phyloP scores from a whole-genome alignment of 2,113 vertebrate species.

The Sebastes fasciatus region DNA sequence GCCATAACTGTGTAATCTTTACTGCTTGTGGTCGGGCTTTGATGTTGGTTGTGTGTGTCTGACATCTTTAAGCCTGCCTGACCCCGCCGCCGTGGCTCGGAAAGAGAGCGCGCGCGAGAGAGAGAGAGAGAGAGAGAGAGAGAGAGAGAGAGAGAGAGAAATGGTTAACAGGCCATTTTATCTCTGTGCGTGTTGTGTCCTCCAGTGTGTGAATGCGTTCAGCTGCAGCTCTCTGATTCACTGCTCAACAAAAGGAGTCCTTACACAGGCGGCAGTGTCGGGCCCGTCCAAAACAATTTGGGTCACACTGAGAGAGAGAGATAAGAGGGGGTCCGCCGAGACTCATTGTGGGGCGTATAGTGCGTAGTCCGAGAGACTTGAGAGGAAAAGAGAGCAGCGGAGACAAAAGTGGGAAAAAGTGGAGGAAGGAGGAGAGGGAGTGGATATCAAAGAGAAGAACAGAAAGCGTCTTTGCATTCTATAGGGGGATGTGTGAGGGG shows the following conservation, averaged over 20 bases:
- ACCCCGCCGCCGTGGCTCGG: constrained; percentile 4
- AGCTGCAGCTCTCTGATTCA: constrained; percentile 45
- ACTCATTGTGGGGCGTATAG: constrained; percentile 10
- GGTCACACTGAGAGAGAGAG: constrained; percentile 31
- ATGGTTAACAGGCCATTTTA: constrained; percentile 22
- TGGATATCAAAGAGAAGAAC: constrained; percentile 45
- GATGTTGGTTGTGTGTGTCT: constrained; percentile 31
- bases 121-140: constrained; percentile 7
- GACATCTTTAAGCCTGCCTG: constrained; percentile 34
- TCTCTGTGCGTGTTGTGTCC: constrained; percentile 14
- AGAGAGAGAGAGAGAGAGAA: constrained; percentile 10
- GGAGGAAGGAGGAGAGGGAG: constrained; percentile 11
- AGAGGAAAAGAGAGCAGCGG: constrained; percentile 11
- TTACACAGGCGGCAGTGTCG: constrained; percentile 20
- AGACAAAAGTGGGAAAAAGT: constrained; percentile 40
- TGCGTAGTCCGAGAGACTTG: constrained; percentile 40
- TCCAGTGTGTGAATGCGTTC: constrained; percentile 43
- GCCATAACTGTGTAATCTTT: constrained; percentile 18
- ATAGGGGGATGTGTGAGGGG: constrained; percentile 12
- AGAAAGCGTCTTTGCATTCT: constrained; percentile 43
- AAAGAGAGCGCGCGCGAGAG: constrained; percentile 22
- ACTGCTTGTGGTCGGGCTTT: constrained; percentile 13
- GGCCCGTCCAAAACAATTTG: constrained; percentile 46
- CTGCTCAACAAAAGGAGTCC: constrained; percentile 22
- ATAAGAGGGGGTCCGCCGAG: constrained; percentile 42